Evolutionary conservation across 2,888 invertebrate species (phyloP).

Genomic region (Erebia ligea): DNA sequence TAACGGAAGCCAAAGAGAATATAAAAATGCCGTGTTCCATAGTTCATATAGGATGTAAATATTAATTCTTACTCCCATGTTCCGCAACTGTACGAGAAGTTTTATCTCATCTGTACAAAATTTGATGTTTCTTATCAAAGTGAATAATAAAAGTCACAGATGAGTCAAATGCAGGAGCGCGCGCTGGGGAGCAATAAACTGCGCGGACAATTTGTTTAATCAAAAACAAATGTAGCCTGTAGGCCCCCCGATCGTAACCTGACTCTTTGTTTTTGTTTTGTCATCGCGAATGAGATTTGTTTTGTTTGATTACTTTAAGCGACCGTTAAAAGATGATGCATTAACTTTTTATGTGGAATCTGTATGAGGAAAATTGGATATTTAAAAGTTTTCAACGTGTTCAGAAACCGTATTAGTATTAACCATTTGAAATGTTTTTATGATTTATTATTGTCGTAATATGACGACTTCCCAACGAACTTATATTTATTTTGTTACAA

Average conservation of each 20-base stretch:
- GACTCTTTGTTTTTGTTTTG: conserved; percentile 63
- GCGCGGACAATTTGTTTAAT: conserved; percentile 81
- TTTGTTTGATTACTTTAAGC: conserved; percentile 48
- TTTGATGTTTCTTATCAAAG: conserved; percentile 34
- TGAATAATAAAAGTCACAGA: conserved; percentile 52
- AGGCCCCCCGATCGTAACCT: conserved; percentile 48
- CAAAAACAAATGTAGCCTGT: conserved; percentile 75
- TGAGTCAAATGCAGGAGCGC: conserved; percentile 53
- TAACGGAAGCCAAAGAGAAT: too few relatives aligned
- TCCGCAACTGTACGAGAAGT: neutral
- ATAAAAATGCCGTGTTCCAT: too few relatives aligned
- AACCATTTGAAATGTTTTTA: too few relatives aligned
- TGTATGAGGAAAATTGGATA: conserved; percentile 4
- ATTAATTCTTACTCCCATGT: too few relatives aligned
- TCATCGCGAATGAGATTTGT: conserved; percentile 63
- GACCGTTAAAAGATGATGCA: conserved; percentile 13
- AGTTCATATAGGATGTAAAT: too few relatives aligned
- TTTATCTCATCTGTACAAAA: conserved; percentile 10
- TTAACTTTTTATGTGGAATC: conserved; percentile 18
- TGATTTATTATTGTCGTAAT: too few relatives aligned
- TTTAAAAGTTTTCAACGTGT: neutral
- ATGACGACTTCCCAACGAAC: too few relatives aligned
- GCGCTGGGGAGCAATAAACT: conserved; percentile 74
- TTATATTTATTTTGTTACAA: too few relatives aligned
- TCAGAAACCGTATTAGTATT: neutral